Percentiles rank a stretch among this genome's conserved stretches.
phyloP scores from a whole-genome alignment of 2,113 vertebrate species.

The Chloroceryle aenea region DNA sequence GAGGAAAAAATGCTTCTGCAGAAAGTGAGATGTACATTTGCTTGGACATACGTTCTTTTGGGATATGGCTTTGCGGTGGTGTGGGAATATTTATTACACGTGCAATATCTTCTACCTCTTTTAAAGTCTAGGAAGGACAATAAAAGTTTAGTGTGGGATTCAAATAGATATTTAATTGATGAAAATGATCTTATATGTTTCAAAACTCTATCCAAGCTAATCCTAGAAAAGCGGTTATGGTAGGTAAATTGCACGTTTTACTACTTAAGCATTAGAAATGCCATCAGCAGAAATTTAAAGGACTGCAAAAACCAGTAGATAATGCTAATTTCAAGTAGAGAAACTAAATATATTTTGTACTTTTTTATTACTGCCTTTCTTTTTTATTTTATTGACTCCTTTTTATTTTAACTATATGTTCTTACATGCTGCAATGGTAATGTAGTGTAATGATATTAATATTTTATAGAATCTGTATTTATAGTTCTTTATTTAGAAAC shows the following conservation, averaged over 20 bases:
- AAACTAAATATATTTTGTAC: slow-evolving; percentile 75
- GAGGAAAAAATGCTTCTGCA: neutral
- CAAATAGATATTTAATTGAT: slow-evolving; percentile 75
- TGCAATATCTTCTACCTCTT: neutral
- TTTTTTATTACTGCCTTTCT: slow-evolving; percentile 78
- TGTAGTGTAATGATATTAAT: slow-evolving; percentile 85
- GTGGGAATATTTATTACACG: neutral
- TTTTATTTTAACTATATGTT: slow-evolving; percentile 82
- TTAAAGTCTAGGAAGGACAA: slow-evolving; percentile 29
- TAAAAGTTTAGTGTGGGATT: slow-evolving; percentile 54
- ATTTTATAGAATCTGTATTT: slow-evolving; percentile 96
- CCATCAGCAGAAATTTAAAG: slow-evolving; percentile 78
- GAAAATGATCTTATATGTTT: slow-evolving; percentile 69
- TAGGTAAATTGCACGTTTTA: slow-evolving; percentile 79
- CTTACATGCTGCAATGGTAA: slow-evolving; percentile 70
- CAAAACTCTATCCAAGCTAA: slow-evolving; percentile 71
- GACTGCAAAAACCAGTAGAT: slow-evolving; percentile 74
- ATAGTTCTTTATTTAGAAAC: slow-evolving; percentile 97
- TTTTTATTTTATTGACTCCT: slow-evolving; percentile 79
- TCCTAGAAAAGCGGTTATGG: slow-evolving; percentile 67
- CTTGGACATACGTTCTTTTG: neutral
- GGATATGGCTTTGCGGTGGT: neutral
- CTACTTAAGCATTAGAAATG: slow-evolving; percentile 66
- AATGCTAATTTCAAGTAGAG: slow-evolving; percentile 78
- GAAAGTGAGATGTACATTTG: neutral